phyloP scores from a whole-genome alignment of 2,113 vertebrate species.

The Merops nubicus region DNA sequence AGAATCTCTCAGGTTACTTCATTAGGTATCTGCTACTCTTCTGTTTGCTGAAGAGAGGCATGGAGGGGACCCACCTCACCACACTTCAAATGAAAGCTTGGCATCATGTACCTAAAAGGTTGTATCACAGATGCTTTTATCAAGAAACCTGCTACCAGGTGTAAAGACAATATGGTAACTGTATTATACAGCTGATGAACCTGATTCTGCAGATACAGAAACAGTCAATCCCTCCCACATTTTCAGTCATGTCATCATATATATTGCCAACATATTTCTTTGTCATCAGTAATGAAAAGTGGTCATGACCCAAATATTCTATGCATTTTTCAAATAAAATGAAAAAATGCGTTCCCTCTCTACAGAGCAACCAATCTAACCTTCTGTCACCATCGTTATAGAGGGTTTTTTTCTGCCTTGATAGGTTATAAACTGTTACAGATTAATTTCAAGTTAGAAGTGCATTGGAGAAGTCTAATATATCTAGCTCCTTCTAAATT shows the following conservation, averaged over 20 bases:
- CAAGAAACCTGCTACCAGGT: not conserved
- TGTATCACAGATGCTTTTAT: not conserved
- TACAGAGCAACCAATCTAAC: not conserved
- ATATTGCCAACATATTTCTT: not conserved
- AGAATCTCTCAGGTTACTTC: not conserved
- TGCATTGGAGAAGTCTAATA: slow-evolving; percentile 24
- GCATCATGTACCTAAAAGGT: not conserved
- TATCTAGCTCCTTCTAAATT: slow-evolving; percentile 43
- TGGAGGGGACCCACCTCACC: not conserved
- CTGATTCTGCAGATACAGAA: not conserved
- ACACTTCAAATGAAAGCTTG: not conserved
- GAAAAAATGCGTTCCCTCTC: not conserved
- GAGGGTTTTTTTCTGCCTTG: slow-evolving; percentile 3
- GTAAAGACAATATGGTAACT: not conserved
- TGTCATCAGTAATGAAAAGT: not conserved
- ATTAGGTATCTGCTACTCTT: not conserved
- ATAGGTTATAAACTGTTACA: slow-evolving; percentile 41
- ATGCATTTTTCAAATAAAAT: slow-evolving; percentile 11
- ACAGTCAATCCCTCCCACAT: not conserved
- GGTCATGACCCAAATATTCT: not conserved
- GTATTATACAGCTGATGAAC: not conserved
- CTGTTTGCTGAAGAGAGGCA: not conserved
- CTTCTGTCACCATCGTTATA: not conserved
- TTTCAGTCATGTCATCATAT: not conserved
- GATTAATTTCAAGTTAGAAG: slow-evolving; percentile 53